Percentiles rank a stretch among this genome's conserved stretches.
These are phyloP conservation scores for Achatina immaculata DNA, from an alignment of 1,140 invertebrate species.

Conservation along the genomic window DNA sequence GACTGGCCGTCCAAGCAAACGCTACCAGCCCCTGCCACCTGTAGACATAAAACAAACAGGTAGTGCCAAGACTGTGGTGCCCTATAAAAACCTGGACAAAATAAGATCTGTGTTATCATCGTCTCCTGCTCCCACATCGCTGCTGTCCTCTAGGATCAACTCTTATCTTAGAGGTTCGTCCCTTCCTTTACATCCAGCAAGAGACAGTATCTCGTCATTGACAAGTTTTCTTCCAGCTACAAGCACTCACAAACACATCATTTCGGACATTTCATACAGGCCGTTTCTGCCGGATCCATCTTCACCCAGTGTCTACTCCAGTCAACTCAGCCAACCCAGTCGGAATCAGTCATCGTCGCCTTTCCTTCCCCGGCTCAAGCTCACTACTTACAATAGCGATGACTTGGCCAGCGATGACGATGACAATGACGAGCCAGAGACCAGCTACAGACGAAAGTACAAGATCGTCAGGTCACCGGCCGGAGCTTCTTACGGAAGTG, in stretches of 20 bases:
- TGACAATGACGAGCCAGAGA: conserved; percentile 19
- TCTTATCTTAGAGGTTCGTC: conserved; percentile 31
- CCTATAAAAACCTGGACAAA: neutral
- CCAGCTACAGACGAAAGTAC: conserved; percentile 32
- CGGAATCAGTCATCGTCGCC: neutral
- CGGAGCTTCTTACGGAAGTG: neutral
- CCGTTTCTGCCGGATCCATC: neutral
- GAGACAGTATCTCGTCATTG: neutral
- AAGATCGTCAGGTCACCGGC: conserved; percentile 12
- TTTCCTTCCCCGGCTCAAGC: neutral
- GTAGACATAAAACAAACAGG: conserved; percentile 5
- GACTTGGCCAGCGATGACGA: conserved; percentile 3
- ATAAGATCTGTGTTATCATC: conserved; percentile 3
- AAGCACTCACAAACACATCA: neutral
- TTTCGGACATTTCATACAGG: conserved; percentile 13
- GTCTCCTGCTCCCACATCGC: conserved; percentile 1
- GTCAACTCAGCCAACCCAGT: neutral
- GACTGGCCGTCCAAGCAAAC: conserved; percentile 21
- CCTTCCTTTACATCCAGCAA: neutral
- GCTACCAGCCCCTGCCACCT: conserved; percentile 22
- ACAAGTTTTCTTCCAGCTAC: conserved; percentile 14
- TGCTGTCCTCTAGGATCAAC: conserved; percentile 18
- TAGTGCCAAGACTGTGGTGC: conserved; percentile 8
- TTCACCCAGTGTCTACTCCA: neutral
- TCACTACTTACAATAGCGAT: neutral